These are phyloP conservation scores for Ypsolopha sequella DNA, from an alignment of 2,888 invertebrate species.

Conservation along the genomic window DNA sequence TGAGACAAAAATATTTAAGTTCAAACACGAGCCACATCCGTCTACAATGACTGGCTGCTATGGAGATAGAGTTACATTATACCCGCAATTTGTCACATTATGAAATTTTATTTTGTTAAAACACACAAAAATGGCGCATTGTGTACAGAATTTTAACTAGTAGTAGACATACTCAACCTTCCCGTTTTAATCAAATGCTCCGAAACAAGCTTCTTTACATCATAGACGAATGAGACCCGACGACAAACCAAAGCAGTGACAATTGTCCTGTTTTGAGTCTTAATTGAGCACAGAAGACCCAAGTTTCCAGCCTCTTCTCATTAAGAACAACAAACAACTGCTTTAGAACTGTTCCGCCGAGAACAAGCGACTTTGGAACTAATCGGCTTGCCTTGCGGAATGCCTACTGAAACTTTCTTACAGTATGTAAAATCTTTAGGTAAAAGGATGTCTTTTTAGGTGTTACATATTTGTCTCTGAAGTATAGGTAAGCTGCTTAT, in stretches of 20 bases:
- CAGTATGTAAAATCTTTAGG: neutral
- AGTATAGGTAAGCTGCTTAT: neutral
- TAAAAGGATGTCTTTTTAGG: neutral
- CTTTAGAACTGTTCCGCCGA: constrained; percentile 45
- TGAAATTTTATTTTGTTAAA: no score
- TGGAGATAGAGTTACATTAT: no score
- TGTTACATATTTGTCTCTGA: neutral
- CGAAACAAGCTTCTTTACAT: constrained; percentile 5
- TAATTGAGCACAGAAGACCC: constrained; percentile 61
- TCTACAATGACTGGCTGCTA: no score
- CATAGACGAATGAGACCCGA: constrained; percentile 16
- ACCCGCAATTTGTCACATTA: no score
- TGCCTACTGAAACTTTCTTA: constrained; percentile 20
- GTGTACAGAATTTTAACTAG: no score
- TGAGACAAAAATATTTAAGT: no score
- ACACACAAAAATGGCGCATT: no score
- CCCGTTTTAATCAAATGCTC: neutral
- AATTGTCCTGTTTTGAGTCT: constrained; percentile 55
- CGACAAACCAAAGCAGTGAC: constrained; percentile 24
- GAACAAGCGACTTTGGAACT: constrained; percentile 31
- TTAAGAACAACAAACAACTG: constrained; percentile 66
- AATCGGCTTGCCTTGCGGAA: constrained; percentile 50
- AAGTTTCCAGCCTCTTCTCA: constrained; percentile 62
- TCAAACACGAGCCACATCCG: no score
- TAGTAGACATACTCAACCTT: no score